Base-by-base conservation (phyloP, 2,113 vertebrate species). In the Gobio gobio region DNA sequence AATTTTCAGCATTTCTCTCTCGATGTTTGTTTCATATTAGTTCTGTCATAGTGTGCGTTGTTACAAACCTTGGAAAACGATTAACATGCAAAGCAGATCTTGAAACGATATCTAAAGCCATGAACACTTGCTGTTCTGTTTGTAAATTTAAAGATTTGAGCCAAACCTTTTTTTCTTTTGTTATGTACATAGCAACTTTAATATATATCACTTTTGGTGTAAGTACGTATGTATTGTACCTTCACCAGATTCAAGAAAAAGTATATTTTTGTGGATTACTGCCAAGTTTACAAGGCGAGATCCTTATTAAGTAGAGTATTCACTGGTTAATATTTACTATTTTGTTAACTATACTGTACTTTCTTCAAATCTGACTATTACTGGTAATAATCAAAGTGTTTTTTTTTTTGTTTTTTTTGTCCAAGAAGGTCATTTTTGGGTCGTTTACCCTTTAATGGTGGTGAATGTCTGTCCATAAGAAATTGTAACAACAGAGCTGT, bases 251-350 rank as follows among this genome's bases (percentile, higher is more conserved):
- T 96, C 89, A 89, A 94, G 91, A 88, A 86, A 94, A 98, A 95
- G 94, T 98, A 95, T 98, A 97, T 99, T 98, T 98, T 97, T 98
- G 96, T 98, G 97, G 97, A 97, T 97, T 97, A 96, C 95, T 95
- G 94, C 97, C 97, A 93, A 95, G 95, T 96, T 98, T 96, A 97
- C 94, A 95, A 93, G 95, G 95, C 95, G 92, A 97, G 94, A 95
- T 97, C 96, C 96, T 96, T 95, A 96, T 94, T 95, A 94, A 96
- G 95, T 96, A 96, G 95, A 97, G 94, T 95, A 96, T 95, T 97
- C 96, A 96, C 95, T 97, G 96, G 97, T 97, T 96, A 94, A 96
- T 96, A 97, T 96, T 97, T 97, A 94, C 95, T 96, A 95, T 97
- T 96, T 96, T 96, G 94, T 97, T 97, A 94, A 95, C 96, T 96